Base-by-base conservation (phyloP, 2,797 vertebrate species). In the Rhinoraja longicauda region DNA sequence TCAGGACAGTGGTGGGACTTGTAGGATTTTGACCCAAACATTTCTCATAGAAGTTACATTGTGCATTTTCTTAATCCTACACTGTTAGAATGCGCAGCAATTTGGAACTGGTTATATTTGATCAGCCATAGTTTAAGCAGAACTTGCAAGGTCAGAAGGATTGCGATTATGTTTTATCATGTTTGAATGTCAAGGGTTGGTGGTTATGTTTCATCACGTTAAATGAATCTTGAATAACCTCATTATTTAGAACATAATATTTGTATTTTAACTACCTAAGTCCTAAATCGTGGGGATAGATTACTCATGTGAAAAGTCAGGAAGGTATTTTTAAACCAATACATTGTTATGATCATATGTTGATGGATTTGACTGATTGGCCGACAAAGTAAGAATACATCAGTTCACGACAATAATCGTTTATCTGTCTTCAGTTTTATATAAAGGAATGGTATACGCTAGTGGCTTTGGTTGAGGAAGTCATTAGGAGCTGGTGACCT, bases 401-500 rank as follows among this genome's bases (percentile, higher is more conserved):
- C 26, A 19, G 39, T 92, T 73, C 70, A 73, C n/a, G 64, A 57
- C 90, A 92, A 53, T 92, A 75, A 92, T 75, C 19, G 92, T 92
- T 92, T 92, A 92, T 70, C 90, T 92, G 90, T 75, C 90, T 75
- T 92, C 70, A 29, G 90, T 26, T 92, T 39, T 53, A 75, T 92
- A 93, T 93, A 92, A 93, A 94, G 62, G 79, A 76, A 26, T 91
- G 94, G 36, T 76, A 93, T 93, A 93, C 32, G 93, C 17, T 90
- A 94, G 94, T 94, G 94, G 93, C 93, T 93, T 73, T 92, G 94
- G 91, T 93, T 93, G 94, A 82, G 93, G 95, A 94, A 95, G 93
- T 94, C 13, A 93, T 94, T 39, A 67, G 92, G 93, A 94, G 94
- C 84, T 93, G 93, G 93, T 90, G 93, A 77, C 94, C 94, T 93